Evolutionary conservation across 2,888 invertebrate species (phyloP).

Genomic region (Diloba caeruleocephala): DNA sequence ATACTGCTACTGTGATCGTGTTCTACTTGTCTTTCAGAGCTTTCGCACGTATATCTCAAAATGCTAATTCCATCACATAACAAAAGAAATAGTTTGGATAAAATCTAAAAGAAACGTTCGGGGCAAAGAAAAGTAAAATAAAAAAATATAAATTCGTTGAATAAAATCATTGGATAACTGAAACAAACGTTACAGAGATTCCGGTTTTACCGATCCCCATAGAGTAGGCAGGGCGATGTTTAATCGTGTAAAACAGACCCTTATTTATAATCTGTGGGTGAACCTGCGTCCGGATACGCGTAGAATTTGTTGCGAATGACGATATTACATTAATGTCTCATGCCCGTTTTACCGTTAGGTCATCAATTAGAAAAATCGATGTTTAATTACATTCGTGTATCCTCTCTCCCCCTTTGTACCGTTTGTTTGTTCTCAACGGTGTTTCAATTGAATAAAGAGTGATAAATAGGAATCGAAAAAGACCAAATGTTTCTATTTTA

Average conservation of each 20-base stretch:
- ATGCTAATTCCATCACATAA: constrained; percentile 10
- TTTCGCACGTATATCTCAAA: too few relatives aligned
- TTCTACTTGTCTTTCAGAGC: too few relatives aligned
- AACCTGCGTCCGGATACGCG: constrained; percentile 7
- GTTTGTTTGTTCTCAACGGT: constrained; percentile 41
- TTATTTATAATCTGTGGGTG: constrained; percentile 39
- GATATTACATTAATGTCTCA: constrained; percentile 54
- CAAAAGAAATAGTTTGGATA: constrained; percentile 16
- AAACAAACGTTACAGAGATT: constrained; percentile 8
- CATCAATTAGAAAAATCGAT: constrained; percentile 58
- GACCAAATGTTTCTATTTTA: background rate
- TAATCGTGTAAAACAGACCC: constrained; percentile 27
- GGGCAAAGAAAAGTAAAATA: constrained; percentile 1
- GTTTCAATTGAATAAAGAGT: constrained; percentile 20
- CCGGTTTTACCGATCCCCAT: constrained; percentile 5
- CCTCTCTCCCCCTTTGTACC: constrained; percentile 26
- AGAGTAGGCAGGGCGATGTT: constrained; percentile 4
- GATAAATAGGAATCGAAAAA: constrained; percentile 26
- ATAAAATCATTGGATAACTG: constrained; percentile 11
- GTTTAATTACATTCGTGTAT: constrained; percentile 50
- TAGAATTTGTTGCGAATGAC: constrained; percentile 29
- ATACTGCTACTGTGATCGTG: too few relatives aligned
- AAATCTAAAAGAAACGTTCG: too few relatives aligned
- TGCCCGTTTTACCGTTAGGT: constrained; percentile 43
- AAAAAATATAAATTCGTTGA: constrained; percentile 8